phyloP scores from a whole-genome alignment of 2,113 vertebrate species.

The Alexandromys fortis region DNA sequence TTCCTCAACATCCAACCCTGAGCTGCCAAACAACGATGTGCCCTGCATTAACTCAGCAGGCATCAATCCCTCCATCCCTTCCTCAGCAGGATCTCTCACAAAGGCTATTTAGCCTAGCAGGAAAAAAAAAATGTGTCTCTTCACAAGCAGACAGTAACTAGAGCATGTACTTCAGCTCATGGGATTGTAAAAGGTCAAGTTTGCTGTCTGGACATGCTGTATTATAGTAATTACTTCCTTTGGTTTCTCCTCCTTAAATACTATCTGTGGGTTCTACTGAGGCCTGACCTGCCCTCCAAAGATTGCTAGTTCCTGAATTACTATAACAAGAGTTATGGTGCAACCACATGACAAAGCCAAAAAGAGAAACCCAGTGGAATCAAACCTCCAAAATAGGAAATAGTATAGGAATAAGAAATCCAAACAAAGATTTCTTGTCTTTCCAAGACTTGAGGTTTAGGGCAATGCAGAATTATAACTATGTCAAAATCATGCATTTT shows the following conservation, averaged over 20 bases:
- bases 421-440: neutral
- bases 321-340: neutral
- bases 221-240: slow-evolving; percentile 60
- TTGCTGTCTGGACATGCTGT: slow-evolving; percentile 20
- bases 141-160: neutral
- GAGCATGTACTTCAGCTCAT: neutral
- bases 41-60: neutral
- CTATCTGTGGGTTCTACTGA: neutral
- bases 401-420: neutral
- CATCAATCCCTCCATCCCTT: neutral
- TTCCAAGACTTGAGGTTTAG: neutral
- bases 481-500: neutral
- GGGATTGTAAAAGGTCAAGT: slow-evolving; percentile 49
- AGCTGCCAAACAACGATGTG: neutral
- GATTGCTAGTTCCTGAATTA: neutral
- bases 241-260: slow-evolving; percentile 12
- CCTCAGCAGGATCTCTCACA: neutral
- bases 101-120: slow-evolving; percentile 36
- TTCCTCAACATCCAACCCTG: neutral
- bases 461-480: neutral
- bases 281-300: neutral
- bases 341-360: neutral
- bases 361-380: neutral
- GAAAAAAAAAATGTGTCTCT: slow-evolving; percentile 27
- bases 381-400: neutral